Evolutionary conservation across 2,888 invertebrate genomes (phyloP).

Genomic region (Polyommatus iphigenia): DNA sequence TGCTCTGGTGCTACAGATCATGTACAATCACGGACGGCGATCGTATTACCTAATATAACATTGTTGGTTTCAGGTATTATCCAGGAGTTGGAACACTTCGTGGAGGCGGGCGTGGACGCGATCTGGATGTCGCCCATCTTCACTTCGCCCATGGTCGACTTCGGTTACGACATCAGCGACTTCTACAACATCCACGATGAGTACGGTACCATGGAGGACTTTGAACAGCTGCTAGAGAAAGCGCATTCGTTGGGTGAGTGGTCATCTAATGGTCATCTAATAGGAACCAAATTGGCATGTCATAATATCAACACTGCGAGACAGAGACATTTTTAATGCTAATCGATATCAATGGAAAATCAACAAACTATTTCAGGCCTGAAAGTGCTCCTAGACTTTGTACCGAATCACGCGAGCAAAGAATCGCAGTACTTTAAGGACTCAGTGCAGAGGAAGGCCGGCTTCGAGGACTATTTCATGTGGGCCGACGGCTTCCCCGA

Average conservation of each 20-base stretch:
- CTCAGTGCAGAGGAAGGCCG: conserved; percentile 81
- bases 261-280: not conserved
- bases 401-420: conserved; percentile 85
- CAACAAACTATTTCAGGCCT: conserved; percentile 50
- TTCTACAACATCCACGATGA: conserved; percentile 85
- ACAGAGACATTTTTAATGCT: not conserved
- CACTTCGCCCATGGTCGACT: conserved; percentile 90
- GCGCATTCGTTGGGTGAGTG: conserved; percentile 78
- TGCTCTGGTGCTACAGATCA: not conserved
- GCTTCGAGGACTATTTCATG: conserved; percentile 87
- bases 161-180: conserved; percentile 93
- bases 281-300: not conserved
- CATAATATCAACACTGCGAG: not conserved
- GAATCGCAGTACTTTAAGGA: conserved; percentile 90
- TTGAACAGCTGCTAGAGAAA: conserved; percentile 77
- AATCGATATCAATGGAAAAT: not conserved
- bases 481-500: conserved; percentile 82
- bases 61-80: conserved; percentile 67
- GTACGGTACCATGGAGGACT: conserved; percentile 88
- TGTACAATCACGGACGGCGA: not conserved
- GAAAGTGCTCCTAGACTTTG: conserved; percentile 83
- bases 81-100: conserved; percentile 81
- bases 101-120: conserved; percentile 85
- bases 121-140: conserved; percentile 94
- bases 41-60: not conserved